Evolutionary conservation across 2,888 invertebrate genomes (phyloP), one percentile per base, ranked within the genome.

Genomic region (Lypha dubia): DNA sequence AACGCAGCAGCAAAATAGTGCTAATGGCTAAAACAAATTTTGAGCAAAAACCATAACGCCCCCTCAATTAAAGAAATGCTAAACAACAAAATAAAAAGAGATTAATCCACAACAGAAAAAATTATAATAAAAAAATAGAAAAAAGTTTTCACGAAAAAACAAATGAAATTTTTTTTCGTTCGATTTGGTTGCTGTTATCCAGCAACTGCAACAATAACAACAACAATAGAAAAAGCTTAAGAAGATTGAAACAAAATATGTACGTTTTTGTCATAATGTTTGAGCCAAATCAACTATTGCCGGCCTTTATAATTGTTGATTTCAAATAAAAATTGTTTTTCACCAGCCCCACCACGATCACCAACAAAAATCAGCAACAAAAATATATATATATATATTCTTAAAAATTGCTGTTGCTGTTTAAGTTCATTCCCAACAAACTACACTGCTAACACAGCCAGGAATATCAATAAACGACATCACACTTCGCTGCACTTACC

Each of bases 11-110:
- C 46, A 28, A 28, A 46, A 32, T 46, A 62, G 76, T 70, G 77
- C 81, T 79, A 84, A 84, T 81, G 84, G 81, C 73, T 58, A 74
- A 44, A 81, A 70, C 44, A 79, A 76, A 84, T 67, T 53, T 67
- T 53, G 35, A 65, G 60, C 20, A 46, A 58, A 68, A 63, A 79
- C 46, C 56, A 65, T 41, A 79, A 75, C 84, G 65, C 80, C 84
- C 76, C 79, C 84, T 67, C 79, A 80, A 75, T 79, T 58, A 58
- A 70, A 38, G 35, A 49, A 71, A 65, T 20, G 62, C 17, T 32
- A 60, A 71, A 56, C 35, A 41, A 51, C 24, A 49, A 73, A 24
- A 58, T 51, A 58, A 70, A 44, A 41, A 41, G 49, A 60, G 9
- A 71, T 17, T 41, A 51, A 65, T 46, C 35, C 44, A 58, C 24